Evolutionary conservation across 1,140 invertebrate species (phyloP).

Genomic region (Drosophila tristis): DNA sequence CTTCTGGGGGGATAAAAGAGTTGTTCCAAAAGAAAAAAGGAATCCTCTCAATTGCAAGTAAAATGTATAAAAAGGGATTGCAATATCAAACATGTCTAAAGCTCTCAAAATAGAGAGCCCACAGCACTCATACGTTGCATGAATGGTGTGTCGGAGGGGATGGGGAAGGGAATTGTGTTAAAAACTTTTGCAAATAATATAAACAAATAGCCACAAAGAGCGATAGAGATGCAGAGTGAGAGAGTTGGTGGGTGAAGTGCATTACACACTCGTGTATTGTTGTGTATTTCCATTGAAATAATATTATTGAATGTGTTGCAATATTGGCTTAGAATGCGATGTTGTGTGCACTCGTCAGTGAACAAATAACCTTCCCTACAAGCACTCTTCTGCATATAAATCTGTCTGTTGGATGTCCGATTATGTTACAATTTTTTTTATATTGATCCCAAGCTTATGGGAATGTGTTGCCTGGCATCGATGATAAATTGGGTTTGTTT

Average conservation of each 20-base stretch:
- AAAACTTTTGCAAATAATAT: constrained; percentile 49
- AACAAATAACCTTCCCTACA: constrained; percentile 38
- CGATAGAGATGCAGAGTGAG: constrained; percentile 3
- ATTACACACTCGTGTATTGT: constrained; percentile 33
- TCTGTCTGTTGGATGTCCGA: constrained; percentile 7
- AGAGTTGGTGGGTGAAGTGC: constrained; percentile 44
- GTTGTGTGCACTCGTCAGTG: constrained; percentile 40
- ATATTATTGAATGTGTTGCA: constrained; percentile 47
- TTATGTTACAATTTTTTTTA: constrained; percentile 31
- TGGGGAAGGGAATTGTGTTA: constrained; percentile 34
- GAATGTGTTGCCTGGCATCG: constrained; percentile 15
- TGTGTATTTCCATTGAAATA: constrained; percentile 52
- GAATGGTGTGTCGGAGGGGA: not conserved
- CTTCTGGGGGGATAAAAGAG: constrained; percentile 45
- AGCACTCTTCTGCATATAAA: constrained; percentile 17
- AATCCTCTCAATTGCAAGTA: constrained; percentile 12
- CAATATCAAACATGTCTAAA: constrained; percentile 21
- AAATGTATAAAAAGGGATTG: constrained; percentile 12
- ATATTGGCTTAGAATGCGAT: constrained; percentile 53
- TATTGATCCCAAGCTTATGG: constrained; percentile 10
- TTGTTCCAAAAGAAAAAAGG: constrained; percentile 7
- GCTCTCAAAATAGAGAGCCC: constrained; percentile 14
- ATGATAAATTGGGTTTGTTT: constrained; percentile 35
- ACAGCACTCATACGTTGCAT: no score
- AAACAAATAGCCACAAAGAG: constrained; percentile 7